Evolutionary conservation across 2,888 invertebrate species (phyloP), one percentile per base, ranked within the genome.

Genomic region (Labia minor): DNA sequence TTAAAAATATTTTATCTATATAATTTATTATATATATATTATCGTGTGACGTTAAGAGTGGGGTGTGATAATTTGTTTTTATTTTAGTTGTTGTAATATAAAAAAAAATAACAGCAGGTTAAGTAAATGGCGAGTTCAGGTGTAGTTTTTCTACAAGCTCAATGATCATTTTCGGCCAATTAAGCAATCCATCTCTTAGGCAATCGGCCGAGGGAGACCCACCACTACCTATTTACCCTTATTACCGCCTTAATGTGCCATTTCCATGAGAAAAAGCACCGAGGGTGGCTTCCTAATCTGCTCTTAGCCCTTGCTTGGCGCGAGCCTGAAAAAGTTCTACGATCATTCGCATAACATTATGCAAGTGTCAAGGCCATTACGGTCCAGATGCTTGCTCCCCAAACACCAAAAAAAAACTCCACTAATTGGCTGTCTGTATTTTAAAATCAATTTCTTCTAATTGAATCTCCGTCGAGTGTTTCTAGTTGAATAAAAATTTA

Each of bases 401-500:
- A n/a, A n/a, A n/a, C n/a, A n/a, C n/a, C n/a, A n/a, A n/a, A n/a
- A n/a, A n/a, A n/a, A n/a, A n/a, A n/a, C n/a, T n/a, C n/a, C n/a
- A n/a, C n/a, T 11, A 33, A 33, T 33, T 33, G 33, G 33, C n/a
- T n/a, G 33, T 33, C 6, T 6, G 11, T 33, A 33, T 33, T 33
- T 33, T 33, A 33, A 33, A 33, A 33, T 33, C 33, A 33, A 33
- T 33, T 33, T 11, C 11, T 8, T 33, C 11, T 33, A 33, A 33
- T 33, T 33, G 33, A 33, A 33, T 8, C 33, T 33, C 33, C 11
- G 11, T 8, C 33, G 33, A 33, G 6, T 33, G 11, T 33, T 33
- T 33, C 33, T 6, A 11, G 33, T 33, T 33, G 33, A 33, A 33
- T 33, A 33, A 73, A 74, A 74, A 72, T 71, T 63, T 33, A 72